Evolutionary conservation across 2,888 invertebrate species (phyloP), one percentile per base, ranked within the genome.

Genomic region (Calameuta filiformis): DNA sequence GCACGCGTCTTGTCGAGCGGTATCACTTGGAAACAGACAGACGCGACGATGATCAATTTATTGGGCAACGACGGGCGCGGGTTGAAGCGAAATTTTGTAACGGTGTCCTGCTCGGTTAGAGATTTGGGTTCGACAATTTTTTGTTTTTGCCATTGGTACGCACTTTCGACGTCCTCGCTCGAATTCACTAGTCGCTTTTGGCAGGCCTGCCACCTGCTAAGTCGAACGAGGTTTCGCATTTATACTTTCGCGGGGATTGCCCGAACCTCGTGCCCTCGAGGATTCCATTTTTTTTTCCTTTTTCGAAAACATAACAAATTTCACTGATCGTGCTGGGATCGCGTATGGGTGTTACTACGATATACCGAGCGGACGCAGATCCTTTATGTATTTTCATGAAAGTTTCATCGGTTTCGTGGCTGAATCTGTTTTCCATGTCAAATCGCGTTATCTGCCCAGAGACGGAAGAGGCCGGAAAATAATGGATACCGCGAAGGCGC

Each of bases 211-310:
- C 56, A 56, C 23, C 56, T 56, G 23, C 56, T 23, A 56, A 56
- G 56, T 56, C 56, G 56, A 56, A 23, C 56, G 56, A 56, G 56
- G 56, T 56, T 56, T 56, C 23, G 56, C 56, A 23, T 56, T 23
- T 9, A 3, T 56, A 56, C 56, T 56, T 56, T 56, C 56, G 23
- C 56, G 23, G 56, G 56, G 56, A 56, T 56, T 56, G 23, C 56
- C 40, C 56, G 15, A 6, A 2, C 9, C 56, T 23, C 56, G 56
- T 56, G 56, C 23, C 37, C 69, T 79, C 76, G 69, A 33, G 23
- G 35, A 34, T 34, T 76, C 74, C 12, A 11, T 23, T 73, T 80
- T 79, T 73, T 74, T 78, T 33, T 4, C 15, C 15, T 35, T 35
- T 40, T 23, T 56, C 23, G 56, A 56, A 56, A 56, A 9, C 6